Conservation (phyloP, 2,888 invertebrate genomes). For the Campoplex capitator region DNA sequence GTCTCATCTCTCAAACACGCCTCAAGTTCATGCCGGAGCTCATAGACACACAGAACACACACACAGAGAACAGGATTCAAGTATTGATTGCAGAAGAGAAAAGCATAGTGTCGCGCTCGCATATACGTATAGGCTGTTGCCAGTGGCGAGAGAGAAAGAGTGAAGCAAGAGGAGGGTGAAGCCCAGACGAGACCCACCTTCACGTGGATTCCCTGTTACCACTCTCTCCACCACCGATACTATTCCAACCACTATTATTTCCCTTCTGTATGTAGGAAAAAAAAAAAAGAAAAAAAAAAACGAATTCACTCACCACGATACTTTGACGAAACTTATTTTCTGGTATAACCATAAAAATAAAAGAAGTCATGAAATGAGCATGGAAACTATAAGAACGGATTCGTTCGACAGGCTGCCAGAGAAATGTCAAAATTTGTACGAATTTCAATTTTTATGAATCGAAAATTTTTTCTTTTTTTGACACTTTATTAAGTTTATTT, state of each 20-base stretch:
- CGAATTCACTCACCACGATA: slow-evolving; percentile 6
- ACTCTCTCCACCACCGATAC: slow-evolving; percentile 68
- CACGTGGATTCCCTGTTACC: slow-evolving; percentile 76
- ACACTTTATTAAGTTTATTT: no score
- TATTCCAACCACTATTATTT: slow-evolving; percentile 17
- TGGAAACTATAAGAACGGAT: background rate
- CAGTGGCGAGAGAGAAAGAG: slow-evolving; percentile 60
- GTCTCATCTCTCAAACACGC: slow-evolving; percentile 74
- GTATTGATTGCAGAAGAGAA: slow-evolving; percentile 82
- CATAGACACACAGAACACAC: slow-evolving; percentile 68
- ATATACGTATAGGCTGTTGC: slow-evolving; percentile 45
- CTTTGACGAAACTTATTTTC: background rate
- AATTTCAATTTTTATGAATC: no score
- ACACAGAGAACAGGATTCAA: slow-evolving; percentile 80
- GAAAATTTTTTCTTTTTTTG: no score
- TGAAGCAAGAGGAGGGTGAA: slow-evolving; percentile 77
- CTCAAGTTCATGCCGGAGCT: slow-evolving; percentile 72
- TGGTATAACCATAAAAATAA: background rate
- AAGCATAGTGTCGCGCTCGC: slow-evolving; percentile 78
- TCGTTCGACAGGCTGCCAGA: background rate
- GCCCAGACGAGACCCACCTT: slow-evolving; percentile 81
- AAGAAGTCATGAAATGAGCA: background rate
- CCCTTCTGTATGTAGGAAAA: slow-evolving; percentile 38
- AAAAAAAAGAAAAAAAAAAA: slow-evolving; percentile 33
- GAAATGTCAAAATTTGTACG: background rate